Base-by-base conservation (phyloP, 2,888 invertebrate species). In the Prosapia bicincta region DNA sequence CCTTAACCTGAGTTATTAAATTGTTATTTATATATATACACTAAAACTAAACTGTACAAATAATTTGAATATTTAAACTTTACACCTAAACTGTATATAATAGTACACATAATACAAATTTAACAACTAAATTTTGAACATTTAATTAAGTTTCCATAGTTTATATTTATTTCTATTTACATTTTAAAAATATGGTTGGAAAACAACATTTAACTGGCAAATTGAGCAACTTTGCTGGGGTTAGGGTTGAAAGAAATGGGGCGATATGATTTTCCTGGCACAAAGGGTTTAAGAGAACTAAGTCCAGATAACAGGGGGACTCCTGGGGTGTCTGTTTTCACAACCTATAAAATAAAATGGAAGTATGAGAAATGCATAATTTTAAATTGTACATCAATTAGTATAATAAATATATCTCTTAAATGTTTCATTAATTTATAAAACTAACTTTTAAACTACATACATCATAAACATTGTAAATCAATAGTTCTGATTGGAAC, bases 241-340 rank as follows among this genome's bases (percentile, higher is more conserved):
- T 79, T 82, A 71, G 86, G 86, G 78, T 85, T 85, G 81, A 86
- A 86, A 66, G 83, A 82, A 78, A 86, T 86, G 28, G 86, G 86
- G 77, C 86, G 84, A 80, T 86, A 86, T 67, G 83, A 84, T 78
- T 82, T 81, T 20, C 66, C 69, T 71, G 83, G 82, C 66, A 83
- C 84, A 79, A 85, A 85, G 30, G 85, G 85, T 79, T 85, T 85
- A 84, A 69, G 28, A 25, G 76, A 66, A 30, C 74, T 78, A 15
- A 77, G 76, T 10, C 76, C 77, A 20, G 54, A 2, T 38, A 76
- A 72, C 15, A 71, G 75, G 13, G 75, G 78, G 68, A 76, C 74
- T 13, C 20, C 24, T n/a, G 72, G 3, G 7, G 23, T n/a, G 20
- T 26, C 26, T n/a, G 54, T 54, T 54, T 54, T 54, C 20, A 54